phyloP scores from a whole-genome alignment of 2,797 vertebrate genomes.

The Melopsittacus undulatus region DNA sequence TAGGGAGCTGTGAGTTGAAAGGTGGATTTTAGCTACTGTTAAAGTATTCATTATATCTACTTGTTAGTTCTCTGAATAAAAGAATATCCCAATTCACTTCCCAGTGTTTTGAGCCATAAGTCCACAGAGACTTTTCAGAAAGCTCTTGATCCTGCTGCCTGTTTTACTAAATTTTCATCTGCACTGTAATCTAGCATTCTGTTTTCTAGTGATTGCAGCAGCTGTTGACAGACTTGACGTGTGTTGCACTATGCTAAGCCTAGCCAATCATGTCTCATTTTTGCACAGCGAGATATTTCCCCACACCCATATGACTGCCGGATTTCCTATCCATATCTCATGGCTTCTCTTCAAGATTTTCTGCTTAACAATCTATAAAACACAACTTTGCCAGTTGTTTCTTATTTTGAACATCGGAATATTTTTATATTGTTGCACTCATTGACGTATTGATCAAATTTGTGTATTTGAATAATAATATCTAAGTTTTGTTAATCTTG shows the following conservation, averaged over 20 bases:
- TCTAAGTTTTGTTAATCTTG: background rate
- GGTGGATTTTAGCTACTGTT: background rate
- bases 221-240: background rate
- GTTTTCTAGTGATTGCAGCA: background rate
- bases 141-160: background rate
- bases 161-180: background rate
- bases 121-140: background rate
- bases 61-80: background rate
- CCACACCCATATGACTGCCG: background rate
- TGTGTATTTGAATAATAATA: background rate
- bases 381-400: accelerated
- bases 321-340: background rate
- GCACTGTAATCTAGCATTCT: background rate
- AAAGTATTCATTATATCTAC: background rate
- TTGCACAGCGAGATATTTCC: background rate
- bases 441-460: background rate
- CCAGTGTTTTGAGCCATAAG: background rate
- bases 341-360: background rate
- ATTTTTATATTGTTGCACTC: background rate
- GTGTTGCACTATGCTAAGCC: background rate
- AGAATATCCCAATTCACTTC: background rate
- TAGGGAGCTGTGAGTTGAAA: background rate
- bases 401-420: background rate
- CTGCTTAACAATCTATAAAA: background rate
- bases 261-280: background rate